Conservation (phyloP, 2,113 vertebrate species). For the Macroglossus sobrinus region DNA sequence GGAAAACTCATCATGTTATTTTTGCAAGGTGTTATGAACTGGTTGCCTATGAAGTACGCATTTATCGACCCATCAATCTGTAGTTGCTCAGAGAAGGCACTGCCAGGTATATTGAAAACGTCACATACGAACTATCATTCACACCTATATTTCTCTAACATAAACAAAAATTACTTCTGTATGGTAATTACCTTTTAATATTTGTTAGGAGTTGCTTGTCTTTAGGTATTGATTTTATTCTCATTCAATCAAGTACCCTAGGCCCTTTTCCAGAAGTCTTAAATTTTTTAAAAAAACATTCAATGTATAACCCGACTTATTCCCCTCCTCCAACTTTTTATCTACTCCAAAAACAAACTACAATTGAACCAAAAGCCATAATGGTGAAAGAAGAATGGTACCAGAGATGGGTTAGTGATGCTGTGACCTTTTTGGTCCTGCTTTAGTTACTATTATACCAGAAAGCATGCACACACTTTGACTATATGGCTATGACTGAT, state of each 20-base stretch:
- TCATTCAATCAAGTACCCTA: neutral
- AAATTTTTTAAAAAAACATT: neutral
- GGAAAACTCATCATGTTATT: neutral
- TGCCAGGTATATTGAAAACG: neutral
- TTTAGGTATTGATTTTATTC: slow-evolving; percentile 5
- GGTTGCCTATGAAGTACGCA: neutral
- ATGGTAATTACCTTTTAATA: neutral
- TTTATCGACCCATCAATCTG: neutral
- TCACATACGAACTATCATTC: neutral
- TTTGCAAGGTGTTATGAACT: neutral
- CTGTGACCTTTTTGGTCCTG: neutral
- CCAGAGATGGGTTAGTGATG: neutral
- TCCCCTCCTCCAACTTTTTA: neutral
- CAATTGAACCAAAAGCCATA: slow-evolving; percentile 4
- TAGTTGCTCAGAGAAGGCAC: neutral
- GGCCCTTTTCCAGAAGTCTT: slow-evolving; percentile 1
- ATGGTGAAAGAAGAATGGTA: neutral
- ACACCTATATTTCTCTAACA: neutral
- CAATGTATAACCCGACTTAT: neutral
- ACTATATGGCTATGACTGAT: slow-evolving; percentile 52
- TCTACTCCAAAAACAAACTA: slow-evolving; percentile 11
- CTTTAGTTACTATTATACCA: neutral
- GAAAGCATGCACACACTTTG: neutral
- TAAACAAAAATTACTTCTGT: neutral
- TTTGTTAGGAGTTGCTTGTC: neutral